Base-by-base conservation (phyloP, 2,797 vertebrate species). In the Phrynocephalus forsythii region DNA sequence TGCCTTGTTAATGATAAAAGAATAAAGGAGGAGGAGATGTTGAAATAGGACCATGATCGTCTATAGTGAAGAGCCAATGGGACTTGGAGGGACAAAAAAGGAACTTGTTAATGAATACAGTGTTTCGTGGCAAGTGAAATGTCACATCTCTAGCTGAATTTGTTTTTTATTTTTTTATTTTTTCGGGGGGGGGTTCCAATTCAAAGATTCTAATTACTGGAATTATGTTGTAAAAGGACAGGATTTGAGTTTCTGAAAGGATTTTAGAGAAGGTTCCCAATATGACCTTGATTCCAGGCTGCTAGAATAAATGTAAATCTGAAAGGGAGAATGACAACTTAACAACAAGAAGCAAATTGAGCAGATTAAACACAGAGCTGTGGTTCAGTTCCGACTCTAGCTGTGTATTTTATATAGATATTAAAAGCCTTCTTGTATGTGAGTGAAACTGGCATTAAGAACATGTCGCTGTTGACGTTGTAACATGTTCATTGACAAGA, bases 51-150 rank as follows among this genome's bases (percentile, higher is more conserved):
- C 20, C 1, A 0, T 2, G 28, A 73, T 66, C 9, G 44, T 66
- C 16, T 76, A 48, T 9, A 75, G 24, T 82, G 66, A 80, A 75
- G 67, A 56, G 30, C 22, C 78, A 72, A 83, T 18, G 24, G 48
- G 68, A 73, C 38, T 63, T 16, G 88, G 0, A n/a, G 69, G 33
- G 50, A 26, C 66, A 50, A 90, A 90, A 44, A 0, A 20, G 9
- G 72, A 84, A 90, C 22, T 2, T 63, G 88, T 66, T 93, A 93
- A 38, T 78, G 13, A 67, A 66, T 3, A 81, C 52, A 80, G 86
- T 83, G 81, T 75, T 75, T 83, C 67, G 20, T 84, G 56, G 60
- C 28, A 63, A 75, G 76, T 67, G n/a, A 85, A 82, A 66, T 80
- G 30, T 10, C 15, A 26, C 66, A 75, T 75, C 52, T 66, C 20